Conservation (phyloP, 2,888 invertebrate species). For the Poecilobothrus nobilitatus region DNA sequence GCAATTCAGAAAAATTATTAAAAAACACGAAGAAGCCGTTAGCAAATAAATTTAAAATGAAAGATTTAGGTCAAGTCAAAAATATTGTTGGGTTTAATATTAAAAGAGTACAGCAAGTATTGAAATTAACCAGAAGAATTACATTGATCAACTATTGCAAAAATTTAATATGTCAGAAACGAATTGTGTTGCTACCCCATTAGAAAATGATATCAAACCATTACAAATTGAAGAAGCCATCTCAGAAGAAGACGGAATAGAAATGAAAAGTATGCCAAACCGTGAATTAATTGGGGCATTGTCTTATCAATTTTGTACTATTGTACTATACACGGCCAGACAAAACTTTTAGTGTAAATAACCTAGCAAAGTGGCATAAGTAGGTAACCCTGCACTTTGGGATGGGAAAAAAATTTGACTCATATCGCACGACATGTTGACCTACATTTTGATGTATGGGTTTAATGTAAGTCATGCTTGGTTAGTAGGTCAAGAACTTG, state of each 20-base stretch:
- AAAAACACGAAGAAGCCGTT: background rate
- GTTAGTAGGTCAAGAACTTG: no score
- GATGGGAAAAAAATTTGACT: no score
- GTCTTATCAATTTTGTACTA: slow-evolving; percentile 14
- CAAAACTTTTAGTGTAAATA: slow-evolving; percentile 15
- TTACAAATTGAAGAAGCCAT: slow-evolving; percentile 10
- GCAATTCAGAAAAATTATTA: no score
- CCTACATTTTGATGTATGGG: no score
- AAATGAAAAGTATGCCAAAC: slow-evolving; percentile 14
- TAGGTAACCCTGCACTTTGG: no score
- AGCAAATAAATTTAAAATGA: background rate
- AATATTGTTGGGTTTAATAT: background rate
- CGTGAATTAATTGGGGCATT: slow-evolving; percentile 14
- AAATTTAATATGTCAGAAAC: slow-evolving; percentile 10
- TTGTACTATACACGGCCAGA: slow-evolving; percentile 14
- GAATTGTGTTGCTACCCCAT: slow-evolving; percentile 15
- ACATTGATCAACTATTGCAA: background rate
- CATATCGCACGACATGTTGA: no score
- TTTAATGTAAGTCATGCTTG: no score
- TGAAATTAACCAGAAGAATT: background rate
- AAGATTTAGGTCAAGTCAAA: background rate
- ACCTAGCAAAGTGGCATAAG: no score
- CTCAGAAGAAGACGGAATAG: slow-evolving; percentile 11
- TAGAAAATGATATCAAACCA: slow-evolving; percentile 14
- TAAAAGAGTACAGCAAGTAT: background rate